phyloP scores from a whole-genome alignment of 2,888 invertebrate species.

The Synergus japonicus region DNA sequence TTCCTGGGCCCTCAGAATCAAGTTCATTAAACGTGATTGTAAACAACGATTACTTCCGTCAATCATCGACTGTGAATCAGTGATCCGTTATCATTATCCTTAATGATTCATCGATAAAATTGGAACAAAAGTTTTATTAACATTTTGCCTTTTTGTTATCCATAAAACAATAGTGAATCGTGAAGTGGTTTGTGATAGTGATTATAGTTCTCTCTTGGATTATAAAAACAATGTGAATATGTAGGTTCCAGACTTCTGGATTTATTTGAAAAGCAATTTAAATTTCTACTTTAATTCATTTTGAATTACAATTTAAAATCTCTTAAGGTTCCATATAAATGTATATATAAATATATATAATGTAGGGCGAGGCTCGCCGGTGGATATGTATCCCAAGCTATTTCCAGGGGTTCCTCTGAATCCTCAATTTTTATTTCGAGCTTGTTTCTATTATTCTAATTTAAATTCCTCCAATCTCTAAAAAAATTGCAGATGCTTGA shows the following conservation, averaged over 20 bases:
- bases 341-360: background rate
- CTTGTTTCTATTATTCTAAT: background rate
- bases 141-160: background rate
- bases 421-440: background rate
- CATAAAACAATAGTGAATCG: background rate
- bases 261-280: background rate
- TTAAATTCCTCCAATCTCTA: background rate
- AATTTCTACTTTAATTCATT: too few relatives aligned
- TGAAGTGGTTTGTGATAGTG: slow-evolving; percentile 8
- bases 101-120: slow-evolving; percentile 2
- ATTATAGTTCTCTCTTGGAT: slow-evolving; percentile 6
- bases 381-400: background rate
- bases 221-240: slow-evolving; percentile 10
- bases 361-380: background rate
- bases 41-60: background rate
- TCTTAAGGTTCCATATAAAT: background rate
- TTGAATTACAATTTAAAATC: too few relatives aligned
- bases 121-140: background rate
- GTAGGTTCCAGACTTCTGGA: background rate
- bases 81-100: too few relatives aligned
- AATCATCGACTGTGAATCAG: background rate
- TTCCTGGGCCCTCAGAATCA: background rate
- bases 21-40: background rate
- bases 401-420: background rate
- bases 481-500: background rate